Evolutionary conservation across 1,140 invertebrate species (phyloP), one percentile per base, ranked within the genome.

Genomic region (Drosophila fuyamai): DNA sequence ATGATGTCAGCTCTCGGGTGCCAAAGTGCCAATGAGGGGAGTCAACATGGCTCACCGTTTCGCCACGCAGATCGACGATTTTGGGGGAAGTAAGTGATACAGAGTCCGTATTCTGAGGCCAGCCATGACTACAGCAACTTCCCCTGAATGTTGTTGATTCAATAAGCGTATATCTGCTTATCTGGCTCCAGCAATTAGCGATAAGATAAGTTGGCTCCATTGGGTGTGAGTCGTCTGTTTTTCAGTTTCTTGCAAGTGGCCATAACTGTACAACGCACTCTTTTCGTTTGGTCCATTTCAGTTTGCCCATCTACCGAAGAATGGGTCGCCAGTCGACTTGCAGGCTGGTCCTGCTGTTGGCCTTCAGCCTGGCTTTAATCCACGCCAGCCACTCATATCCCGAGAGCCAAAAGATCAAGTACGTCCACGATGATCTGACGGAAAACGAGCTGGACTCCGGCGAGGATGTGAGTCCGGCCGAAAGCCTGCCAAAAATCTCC

Each of bases 281-380:
- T 38, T 29, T 35, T 23, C 43, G 0, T 12, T n/a, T 63, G 58
- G 18, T 36, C 7, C 8, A 50, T 70, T 47, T 41, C 68, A 88
- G 84, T 65, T 81, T 68, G 62, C 62, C 57, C 78, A 50, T 53
- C 51, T 47, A 7, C 62, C 18, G 53, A 5, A 71, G 46, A 53
- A 91, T 91, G 90, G 70, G 90, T 86, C 82, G 88, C 88, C 90
- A 92, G 84, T 74, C 72, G 63, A 83, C 65, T 66, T 68, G 65
- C 65, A 68, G 84, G 82, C 91, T 92, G 84, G 90, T 90, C 71
- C 79, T 91, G 75, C 68, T 92, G 75, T 67, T 92, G 67, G 67
- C 79, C 54, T 59, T 92, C 68, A 76, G 78, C 5, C 63, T 91
- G 66, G 65, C 60, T 16, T 57, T 73, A 6, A 71, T 85, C 32